Evolutionary conservation across 1,140 invertebrate genomes (phyloP).

Genomic region (Drosophila kohkoa): DNA sequence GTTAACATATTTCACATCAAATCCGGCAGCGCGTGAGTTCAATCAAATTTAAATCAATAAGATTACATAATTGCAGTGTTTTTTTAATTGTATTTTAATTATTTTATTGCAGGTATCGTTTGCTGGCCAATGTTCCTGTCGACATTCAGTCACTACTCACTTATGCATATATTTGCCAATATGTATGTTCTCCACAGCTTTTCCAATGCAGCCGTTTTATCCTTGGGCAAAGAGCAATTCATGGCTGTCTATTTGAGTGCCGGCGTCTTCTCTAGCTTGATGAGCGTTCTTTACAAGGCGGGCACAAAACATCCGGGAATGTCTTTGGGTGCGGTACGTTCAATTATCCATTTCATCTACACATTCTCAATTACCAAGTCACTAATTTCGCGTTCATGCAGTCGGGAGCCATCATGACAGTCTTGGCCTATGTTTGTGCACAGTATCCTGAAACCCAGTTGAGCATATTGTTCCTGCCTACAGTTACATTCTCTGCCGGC

Average conservation of each 20-base stretch:
- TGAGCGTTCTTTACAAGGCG: conserved; percentile 93
- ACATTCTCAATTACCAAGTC: background rate
- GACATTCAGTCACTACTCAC: conserved; percentile 96
- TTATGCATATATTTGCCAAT: conserved; percentile 94
- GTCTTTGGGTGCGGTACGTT: conserved; percentile 95
- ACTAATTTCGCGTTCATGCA: conserved; percentile 85
- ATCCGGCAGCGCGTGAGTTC: conserved; percentile 90
- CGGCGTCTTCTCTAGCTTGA: conserved; percentile 94
- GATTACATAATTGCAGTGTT: background rate
- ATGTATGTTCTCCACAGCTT: conserved; percentile 98
- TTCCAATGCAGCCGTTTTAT: conserved; percentile 88
- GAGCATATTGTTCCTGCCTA: conserved; percentile 95
- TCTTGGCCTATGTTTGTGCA: conserved; percentile 94
- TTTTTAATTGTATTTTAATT: background rate
- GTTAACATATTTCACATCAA: conserved; percentile 94
- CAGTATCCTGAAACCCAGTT: conserved; percentile 94
- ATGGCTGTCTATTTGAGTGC: conserved; percentile 95
- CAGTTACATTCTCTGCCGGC: conserved; percentile 94
- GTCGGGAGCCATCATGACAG: conserved; percentile 97
- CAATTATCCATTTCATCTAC: background rate
- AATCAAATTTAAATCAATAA: conserved; percentile 26
- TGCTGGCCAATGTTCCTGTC: conserved; percentile 96
- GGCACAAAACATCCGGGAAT: conserved; percentile 88
- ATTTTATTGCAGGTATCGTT: conserved; percentile 86
- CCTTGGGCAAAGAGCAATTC: conserved; percentile 96